Evolutionary conservation across 2,888 invertebrate genomes (phyloP), one percentile per base, ranked within the genome.

Genomic region (Cantharis lateralis): DNA sequence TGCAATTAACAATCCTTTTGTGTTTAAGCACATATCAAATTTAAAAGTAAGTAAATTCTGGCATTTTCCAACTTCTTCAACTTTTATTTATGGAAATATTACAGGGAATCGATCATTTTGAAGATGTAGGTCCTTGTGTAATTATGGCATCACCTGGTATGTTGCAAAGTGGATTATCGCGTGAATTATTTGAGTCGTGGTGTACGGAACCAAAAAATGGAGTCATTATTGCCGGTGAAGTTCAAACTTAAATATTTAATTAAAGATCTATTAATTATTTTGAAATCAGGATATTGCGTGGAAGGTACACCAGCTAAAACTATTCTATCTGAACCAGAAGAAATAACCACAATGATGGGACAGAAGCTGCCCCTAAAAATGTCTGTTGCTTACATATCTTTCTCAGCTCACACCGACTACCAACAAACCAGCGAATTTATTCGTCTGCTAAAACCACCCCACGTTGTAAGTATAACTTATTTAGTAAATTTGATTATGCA

Each of bases 61-160:
- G 0, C n/a, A 0, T n/a, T 48, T 2, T 7, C 5, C 66, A 62
- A 24, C 70, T 63, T 68, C 20, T 20, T 24, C 48, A 16, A 63
- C 73, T 71, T 20, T 13, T 11, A 61, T 15, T 48, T 15, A 24
- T 20, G n/a, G 10, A 62, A 32, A 13, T 71, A 74, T 78, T 85
- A 3, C 88, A 96, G 94, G 97, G 98, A 64, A 98, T 99, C 85
- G 99, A 99, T 87, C 98, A 99, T 88, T 99, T 99, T 89, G 99
- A 99, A 84, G 99, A 99, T 88, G 96, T 98, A 74, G 99, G 99
- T 0, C 99, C 99, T 0, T 99, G 99, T 86, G 99, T 99, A n/a
- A 95, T 99, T 24, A 96, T 99, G 95, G 99, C 99, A 1, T 97
- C 97, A 0, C 99, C 99, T 0, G 99, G 99, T 86, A 99, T 99